A percentile compares a stretch with the other conserved stretches of the same genome.
phyloP scores from a whole-genome alignment of 1,140 invertebrate species.

The Copidosoma floridanum region DNA sequence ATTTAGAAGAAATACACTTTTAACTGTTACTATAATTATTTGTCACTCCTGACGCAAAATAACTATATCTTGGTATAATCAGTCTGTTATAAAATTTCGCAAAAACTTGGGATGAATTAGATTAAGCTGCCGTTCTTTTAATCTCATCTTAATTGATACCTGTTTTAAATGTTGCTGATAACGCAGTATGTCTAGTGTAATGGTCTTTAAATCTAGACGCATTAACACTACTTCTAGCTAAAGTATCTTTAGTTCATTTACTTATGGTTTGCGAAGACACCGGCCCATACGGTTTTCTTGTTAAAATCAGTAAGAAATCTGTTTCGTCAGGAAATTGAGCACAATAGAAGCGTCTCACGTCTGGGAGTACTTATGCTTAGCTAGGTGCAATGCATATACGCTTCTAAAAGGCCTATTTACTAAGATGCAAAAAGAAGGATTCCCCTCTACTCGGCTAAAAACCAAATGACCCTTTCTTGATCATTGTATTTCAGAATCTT shows the following conservation, averaged over 20 bases:
- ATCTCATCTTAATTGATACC: constrained; percentile 26
- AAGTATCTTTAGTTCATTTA: constrained; percentile 24
- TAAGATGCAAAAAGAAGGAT: constrained; percentile 20
- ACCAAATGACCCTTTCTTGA: constrained; percentile 1
- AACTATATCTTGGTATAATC: background rate
- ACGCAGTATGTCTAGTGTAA: constrained; percentile 28
- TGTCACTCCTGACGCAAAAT: background rate
- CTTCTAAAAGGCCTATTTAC: background rate
- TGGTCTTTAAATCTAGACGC: constrained; percentile 12
- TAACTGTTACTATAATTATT: background rate
- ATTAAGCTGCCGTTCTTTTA: constrained; percentile 29
- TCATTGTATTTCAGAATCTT: constrained; percentile 10
- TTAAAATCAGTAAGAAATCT: no score
- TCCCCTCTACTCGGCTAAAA: constrained; percentile 22
- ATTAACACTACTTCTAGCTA: constrained; percentile 21
- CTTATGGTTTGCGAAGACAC: constrained; percentile 26
- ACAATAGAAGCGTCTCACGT: background rate
- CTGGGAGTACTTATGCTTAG: background rate
- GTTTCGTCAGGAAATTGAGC: background rate
- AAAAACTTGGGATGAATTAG: constrained; percentile 18
- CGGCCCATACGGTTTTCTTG: no score
- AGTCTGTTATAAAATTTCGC: background rate
- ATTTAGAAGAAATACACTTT: no score
- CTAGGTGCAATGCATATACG: background rate
- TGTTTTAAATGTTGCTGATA: constrained; percentile 23